phyloP scores from a whole-genome alignment of 2,888 invertebrate genomes.

The Tetrapedia diversipes region DNA sequence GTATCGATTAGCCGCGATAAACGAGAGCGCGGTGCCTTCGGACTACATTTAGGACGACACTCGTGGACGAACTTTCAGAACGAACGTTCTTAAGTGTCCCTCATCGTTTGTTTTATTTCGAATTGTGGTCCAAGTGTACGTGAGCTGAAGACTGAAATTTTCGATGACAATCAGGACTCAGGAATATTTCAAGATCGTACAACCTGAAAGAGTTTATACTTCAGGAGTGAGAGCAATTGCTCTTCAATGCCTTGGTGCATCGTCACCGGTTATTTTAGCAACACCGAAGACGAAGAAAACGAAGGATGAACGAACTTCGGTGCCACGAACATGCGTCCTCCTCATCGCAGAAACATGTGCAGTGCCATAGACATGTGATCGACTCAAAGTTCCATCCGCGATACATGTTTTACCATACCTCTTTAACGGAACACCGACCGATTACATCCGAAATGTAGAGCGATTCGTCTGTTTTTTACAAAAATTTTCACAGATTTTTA shows the following conservation, averaged over 20 bases:
- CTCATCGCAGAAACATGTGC: no score
- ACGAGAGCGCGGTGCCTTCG: constrained; percentile 79
- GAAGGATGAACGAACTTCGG: not conserved
- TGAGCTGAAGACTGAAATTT: not conserved
- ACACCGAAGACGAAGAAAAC: not conserved
- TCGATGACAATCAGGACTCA: constrained; percentile 34
- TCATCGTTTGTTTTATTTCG: not conserved
- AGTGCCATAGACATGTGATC: no score
- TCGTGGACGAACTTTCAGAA: constrained; percentile 1
- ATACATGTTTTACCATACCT: no score
- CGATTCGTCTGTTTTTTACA: no score
- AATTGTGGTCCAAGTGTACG: not conserved
- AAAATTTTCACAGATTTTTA: constrained; percentile 11
- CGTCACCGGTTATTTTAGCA: not conserved
- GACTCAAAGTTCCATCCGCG: no score
- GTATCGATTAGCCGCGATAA: constrained; percentile 81
- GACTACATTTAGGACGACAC: constrained; percentile 77
- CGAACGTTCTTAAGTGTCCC: not conserved
- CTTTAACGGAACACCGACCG: no score
- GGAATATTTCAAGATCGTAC: constrained; percentile 28
- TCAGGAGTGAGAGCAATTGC: not conserved
- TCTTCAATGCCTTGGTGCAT: not conserved
- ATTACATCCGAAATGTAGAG: no score
- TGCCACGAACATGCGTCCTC: no score
- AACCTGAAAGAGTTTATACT: not conserved